Evolutionary conservation across 2,113 vertebrate species (phyloP), one percentile per base, ranked within the genome.

Genomic region (Microcebus ravelobensis): DNA sequence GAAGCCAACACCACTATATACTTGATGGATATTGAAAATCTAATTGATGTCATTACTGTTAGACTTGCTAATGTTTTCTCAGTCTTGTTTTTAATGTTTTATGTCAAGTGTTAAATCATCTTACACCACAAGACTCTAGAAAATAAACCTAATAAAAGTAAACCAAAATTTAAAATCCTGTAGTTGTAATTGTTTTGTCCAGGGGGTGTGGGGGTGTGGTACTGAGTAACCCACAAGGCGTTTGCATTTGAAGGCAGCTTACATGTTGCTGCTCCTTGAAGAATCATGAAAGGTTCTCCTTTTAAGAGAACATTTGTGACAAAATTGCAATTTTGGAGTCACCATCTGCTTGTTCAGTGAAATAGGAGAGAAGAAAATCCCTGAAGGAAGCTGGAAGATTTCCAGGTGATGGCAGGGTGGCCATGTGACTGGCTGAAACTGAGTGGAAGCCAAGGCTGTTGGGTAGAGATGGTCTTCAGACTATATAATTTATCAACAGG

Each of bases 21-120:
- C 42, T 91, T 94, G 91, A 96, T 29, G 89, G 73, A 63, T 63
- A 63, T 55, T 94, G 74, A 89, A 94, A 93, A 91, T 84, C 91
- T 96, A 94, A 94, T 89, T 42, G 79, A 95, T 77, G 81, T 79
- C 61, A 70, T 96, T 96, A 80, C 83, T 48, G 83, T 96, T 73
- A 94, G 77, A 55, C 39, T 94, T 76, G 20, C 29, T 48, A 48
- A 21, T 87, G 29, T 94, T 89, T 98, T 81, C 61, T 85, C 17
- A 61, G 48, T 4, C n/a, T 91, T 77, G 10, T 92, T 92, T 94
- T 95, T 83, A 81, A 81, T 86, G 21, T 71, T 96, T 92, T 93
- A 6, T 91, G 74, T 93, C 84, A 83, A 93, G 50, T 96, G 39
- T 84, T 89, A 90, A 95, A 94, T 95, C 79, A 52, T 81, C 90